Conservation (phyloP, 2,113 vertebrate genomes). For the Madoqua kirkii region DNA sequence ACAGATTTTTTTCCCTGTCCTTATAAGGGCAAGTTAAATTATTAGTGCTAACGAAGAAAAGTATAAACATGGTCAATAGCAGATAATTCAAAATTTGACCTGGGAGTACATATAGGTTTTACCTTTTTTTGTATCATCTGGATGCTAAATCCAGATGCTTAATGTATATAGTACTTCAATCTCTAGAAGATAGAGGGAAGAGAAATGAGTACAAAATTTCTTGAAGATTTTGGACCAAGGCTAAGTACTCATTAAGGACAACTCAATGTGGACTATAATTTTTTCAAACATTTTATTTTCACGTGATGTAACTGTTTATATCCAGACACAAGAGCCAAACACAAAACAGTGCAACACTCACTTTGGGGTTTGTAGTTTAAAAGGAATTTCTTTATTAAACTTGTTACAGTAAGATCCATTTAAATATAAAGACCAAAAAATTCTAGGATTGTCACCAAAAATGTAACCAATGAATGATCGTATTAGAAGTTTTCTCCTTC, state of each 20-base stretch:
- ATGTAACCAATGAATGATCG: not conserved
- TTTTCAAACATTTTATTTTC: conserved; percentile 19
- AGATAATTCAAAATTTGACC: not conserved
- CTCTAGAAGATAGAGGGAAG: not conserved
- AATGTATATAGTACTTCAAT: not conserved
- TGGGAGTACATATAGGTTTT: not conserved
- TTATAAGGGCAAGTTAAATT: not conserved
- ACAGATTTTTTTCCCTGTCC: not conserved
- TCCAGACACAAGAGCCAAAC: conserved; percentile 14
- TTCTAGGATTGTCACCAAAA: conserved; percentile 45
- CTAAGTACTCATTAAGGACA: not conserved
- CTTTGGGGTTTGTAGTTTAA: conserved; percentile 4
- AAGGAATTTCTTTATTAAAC: conserved; percentile 62
- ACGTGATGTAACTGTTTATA: not conserved
- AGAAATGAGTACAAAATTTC: not conserved
- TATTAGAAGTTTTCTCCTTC: not conserved
- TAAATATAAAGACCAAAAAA: conserved; percentile 51
- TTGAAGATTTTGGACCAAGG: not conserved
- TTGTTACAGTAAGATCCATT: conserved; percentile 30
- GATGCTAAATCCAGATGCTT: not conserved
- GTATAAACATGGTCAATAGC: not conserved
- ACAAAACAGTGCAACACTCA: conserved; percentile 31
- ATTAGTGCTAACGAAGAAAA: not conserved
- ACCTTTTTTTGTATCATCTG: not conserved
- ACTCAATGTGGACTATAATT: not conserved